phyloP scores from a whole-genome alignment of 2,888 invertebrate species.

The Pollenia labialis region DNA sequence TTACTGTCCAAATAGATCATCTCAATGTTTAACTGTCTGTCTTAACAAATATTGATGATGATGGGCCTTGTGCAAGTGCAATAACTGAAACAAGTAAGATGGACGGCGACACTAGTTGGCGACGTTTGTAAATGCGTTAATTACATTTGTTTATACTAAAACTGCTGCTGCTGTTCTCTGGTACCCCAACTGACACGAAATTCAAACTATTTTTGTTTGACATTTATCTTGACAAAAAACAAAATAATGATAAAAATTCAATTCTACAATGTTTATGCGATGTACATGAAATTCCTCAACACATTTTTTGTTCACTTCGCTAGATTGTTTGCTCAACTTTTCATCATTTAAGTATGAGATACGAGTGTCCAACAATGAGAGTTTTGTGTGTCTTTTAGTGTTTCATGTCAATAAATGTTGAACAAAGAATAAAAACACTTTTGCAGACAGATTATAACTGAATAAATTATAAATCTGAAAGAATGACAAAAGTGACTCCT shows the following conservation, averaged over 20 bases:
- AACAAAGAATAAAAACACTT: conserved; percentile 53
- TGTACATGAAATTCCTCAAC: conserved; percentile 12
- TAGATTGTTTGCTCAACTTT: conserved; percentile 47
- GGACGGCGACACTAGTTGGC: conserved; percentile 70
- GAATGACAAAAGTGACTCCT: not conserved
- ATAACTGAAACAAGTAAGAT: conserved; percentile 21
- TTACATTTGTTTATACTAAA: conserved; percentile 62
- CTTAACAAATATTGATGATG: conserved; percentile 55
- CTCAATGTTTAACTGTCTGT: conserved; percentile 39
- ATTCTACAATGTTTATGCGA: not conserved
- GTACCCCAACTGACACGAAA: not conserved
- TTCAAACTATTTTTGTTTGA: conserved; percentile 40
- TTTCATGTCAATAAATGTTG: conserved; percentile 46
- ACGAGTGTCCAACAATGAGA: conserved; percentile 36
- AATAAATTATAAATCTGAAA: conserved; percentile 50
- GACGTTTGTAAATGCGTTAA: conserved; percentile 70
- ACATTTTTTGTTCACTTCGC: not conserved
- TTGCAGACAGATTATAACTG: conserved; percentile 34
- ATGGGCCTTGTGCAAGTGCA: conserved; percentile 3
- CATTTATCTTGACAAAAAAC: conserved; percentile 25
- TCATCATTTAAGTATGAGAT: conserved; percentile 38
- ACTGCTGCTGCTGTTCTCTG: not conserved
- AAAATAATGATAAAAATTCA: conserved; percentile 1
- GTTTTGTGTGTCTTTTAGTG: conserved; percentile 13
- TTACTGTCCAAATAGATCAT: conserved; percentile 40